Base-by-base conservation (phyloP, 2,113 vertebrate genomes). In the Amphiprion ocellaris region DNA sequence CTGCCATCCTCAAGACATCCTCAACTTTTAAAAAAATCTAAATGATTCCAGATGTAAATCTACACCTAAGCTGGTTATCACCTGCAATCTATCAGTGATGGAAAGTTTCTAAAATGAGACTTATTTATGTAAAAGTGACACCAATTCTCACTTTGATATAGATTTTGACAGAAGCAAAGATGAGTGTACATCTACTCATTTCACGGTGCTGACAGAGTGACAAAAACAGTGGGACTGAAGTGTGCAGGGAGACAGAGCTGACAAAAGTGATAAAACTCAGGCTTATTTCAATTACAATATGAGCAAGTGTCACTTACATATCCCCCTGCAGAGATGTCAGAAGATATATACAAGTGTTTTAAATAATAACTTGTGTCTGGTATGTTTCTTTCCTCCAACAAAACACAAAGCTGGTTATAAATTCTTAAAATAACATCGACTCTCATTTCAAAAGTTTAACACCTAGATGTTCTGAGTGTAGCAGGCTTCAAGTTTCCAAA, bases 121-220 rank as follows among this genome's bases (percentile, higher is more conserved):
- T 76, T 72, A 63, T 83, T 87, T 56, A 60, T 69, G 61, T 82
- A 50, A 69, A 68, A 65, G 23, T 41, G 62, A 72, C 55, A 82
- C 37, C 15, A 49, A 67, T 64, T 77, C 28, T 47, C 46, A 28
- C 54, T 65, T 77, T 33, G 39, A 62, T 74, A 41, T 21, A 64
- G 46, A 62, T 28, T 58, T 74, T 87, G 69, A 81, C 73, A 69
- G 47, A 49, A 53, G 66, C 44, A 10, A 5, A 28, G 63, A 61
- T 41, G 16, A 37, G 61, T 14, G 52, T 67, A 72, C 30, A 66
- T 47, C 30, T 46, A 5, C 50, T 73, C 11, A 46, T 66, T 75
- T 75, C 47, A 74, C 54, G 41, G 16, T 10, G 23, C 11, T 79
- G 80, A 69, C 71, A 74, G 41, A 49, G 15, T 68, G 77, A 86